Evolutionary conservation across 2,888 invertebrate genomes (phyloP).

Genomic region (Sturmia bella): DNA sequence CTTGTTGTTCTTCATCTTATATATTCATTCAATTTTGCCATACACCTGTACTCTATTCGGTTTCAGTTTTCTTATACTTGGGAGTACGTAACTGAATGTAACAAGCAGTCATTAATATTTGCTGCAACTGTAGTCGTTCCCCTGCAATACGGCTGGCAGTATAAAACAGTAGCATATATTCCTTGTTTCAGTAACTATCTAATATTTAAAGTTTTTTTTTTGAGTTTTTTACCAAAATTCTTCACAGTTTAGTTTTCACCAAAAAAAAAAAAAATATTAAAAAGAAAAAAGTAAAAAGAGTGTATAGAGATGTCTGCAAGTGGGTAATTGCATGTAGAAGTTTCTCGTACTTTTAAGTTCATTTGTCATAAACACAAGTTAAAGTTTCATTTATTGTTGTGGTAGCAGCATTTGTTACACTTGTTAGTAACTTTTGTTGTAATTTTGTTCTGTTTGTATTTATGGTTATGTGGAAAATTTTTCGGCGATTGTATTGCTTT

Average conservation of each 20-base stretch:
- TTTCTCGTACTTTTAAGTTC: conserved; percentile 54
- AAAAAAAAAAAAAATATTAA: no score
- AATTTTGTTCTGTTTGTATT: conserved; percentile 64
- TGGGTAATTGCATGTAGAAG: conserved; percentile 51
- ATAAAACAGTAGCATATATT: conserved; percentile 26
- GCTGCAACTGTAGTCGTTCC: conserved; percentile 47
- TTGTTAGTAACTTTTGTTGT: conserved; percentile 30
- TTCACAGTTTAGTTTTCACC: background rate
- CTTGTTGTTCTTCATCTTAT: background rate
- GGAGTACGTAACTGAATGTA: conserved; percentile 44
- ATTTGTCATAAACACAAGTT: conserved; percentile 67
- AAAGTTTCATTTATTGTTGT: conserved; percentile 67
- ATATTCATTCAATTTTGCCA: conserved; percentile 10
- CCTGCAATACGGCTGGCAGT: conserved; percentile 6
- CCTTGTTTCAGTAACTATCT: conserved; percentile 23
- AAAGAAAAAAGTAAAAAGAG: no score
- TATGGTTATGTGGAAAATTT: conserved; percentile 35
- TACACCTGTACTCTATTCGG: conserved; percentile 43
- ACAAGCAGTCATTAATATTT: conserved; percentile 60
- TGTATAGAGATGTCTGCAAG: conserved; percentile 18
- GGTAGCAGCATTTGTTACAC: conserved; percentile 23
- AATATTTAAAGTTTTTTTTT: conserved; percentile 23
- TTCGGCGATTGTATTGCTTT: conserved; percentile 23
- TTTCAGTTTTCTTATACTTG: conserved; percentile 7
- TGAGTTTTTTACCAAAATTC: background rate